Evolutionary conservation across 1,140 invertebrate genomes (phyloP), one percentile per base, ranked within the genome.

Genomic region (Leucophenga varia): DNA sequence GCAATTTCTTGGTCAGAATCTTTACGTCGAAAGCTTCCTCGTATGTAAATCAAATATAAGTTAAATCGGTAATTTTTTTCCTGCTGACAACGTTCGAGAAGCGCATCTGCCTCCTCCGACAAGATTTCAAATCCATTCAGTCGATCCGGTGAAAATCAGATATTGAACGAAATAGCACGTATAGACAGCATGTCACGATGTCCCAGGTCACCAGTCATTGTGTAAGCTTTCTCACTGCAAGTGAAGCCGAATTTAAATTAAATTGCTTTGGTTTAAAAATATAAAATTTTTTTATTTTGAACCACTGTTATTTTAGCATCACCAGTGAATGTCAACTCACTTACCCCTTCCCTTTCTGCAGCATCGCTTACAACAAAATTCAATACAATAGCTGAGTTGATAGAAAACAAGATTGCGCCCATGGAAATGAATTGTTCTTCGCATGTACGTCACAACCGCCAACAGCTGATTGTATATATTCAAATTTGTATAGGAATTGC

Each of bases 171-270:
- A 97, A 97, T 43, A 97, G 80, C 5, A 91, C 87, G 77, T 96
- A 89, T 2, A 97, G 79, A 71, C 85, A 88, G 36, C 93, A 79
- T 0, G 91, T 92, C 92, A 40, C 83, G 84, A 61, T 93, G 85
- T 19, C 85, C 77, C 1, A 83, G 76, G 37, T 84, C 82, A 2
- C 85, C 59, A 18, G 86, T 91, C 87, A 97, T 94, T 5, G 93
- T 96, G 65, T 86, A 93, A 0, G 94, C 96, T 79, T 97, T 90
- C 1, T 94, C 95, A 55, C 93, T 95, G 1, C 91, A 91, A 5
- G 94, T 96, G 8, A 96, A 89, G 19, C 95, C 94, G 76, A 97
- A 97, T 1, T 92, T 91, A 72, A 97, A 95, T n/a, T n/a, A n/a
- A n/a, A n/a, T n/a, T n/a, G n/a, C n/a, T n/a, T n/a, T n/a, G n/a